A percentile compares a stretch with the other conserved stretches of the same genome.
Evolutionary conservation across 1,140 invertebrate genomes (phyloP).

Genomic region (Zaprionus gabonicus): DNA sequence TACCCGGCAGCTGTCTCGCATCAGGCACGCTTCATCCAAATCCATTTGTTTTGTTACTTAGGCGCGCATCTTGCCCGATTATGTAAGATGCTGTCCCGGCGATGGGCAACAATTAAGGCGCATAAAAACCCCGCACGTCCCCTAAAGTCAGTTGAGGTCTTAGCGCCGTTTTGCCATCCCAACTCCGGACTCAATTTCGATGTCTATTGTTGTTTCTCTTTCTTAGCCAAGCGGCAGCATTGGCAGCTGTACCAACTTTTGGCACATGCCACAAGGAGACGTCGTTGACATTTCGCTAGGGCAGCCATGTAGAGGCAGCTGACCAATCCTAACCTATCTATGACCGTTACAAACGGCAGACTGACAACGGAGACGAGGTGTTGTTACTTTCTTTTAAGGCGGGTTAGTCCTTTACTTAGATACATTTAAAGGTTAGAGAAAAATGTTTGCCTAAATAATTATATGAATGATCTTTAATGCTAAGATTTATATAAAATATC

Average conservation of each 20-base stretch:
- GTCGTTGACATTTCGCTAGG: slow-evolving; percentile 25
- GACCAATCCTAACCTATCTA: slow-evolving; percentile 13
- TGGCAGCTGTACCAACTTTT: slow-evolving; percentile 52
- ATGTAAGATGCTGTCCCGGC: slow-evolving; percentile 62
- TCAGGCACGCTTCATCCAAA: slow-evolving; percentile 76
- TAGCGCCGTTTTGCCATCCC: slow-evolving; percentile 65
- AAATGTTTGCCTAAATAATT: too few species aligned
- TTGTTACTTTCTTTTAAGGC: neutral
- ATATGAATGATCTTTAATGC: too few species aligned
- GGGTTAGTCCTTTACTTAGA: too few species aligned
- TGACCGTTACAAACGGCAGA: slow-evolving; percentile 26
- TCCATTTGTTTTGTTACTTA: slow-evolving; percentile 49
- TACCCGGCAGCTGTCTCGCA: slow-evolving; percentile 62
- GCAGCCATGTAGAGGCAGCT: slow-evolving; percentile 16
- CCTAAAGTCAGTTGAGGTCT: slow-evolving; percentile 69
- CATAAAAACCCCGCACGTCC: slow-evolving; percentile 59
- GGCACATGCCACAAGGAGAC: slow-evolving; percentile 42
- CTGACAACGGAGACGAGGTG: neutral
- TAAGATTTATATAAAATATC: too few species aligned
- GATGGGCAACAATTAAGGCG: slow-evolving; percentile 64
- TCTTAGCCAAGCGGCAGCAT: slow-evolving; percentile 17
- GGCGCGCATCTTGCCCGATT: slow-evolving; percentile 58
- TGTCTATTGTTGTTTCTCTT: slow-evolving; percentile 55
- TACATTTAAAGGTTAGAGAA: too few species aligned
- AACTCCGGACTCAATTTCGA: slow-evolving; percentile 40